Base-by-base conservation (phyloP, 2,797 vertebrate species). In the Galaxias olidus region DNA sequence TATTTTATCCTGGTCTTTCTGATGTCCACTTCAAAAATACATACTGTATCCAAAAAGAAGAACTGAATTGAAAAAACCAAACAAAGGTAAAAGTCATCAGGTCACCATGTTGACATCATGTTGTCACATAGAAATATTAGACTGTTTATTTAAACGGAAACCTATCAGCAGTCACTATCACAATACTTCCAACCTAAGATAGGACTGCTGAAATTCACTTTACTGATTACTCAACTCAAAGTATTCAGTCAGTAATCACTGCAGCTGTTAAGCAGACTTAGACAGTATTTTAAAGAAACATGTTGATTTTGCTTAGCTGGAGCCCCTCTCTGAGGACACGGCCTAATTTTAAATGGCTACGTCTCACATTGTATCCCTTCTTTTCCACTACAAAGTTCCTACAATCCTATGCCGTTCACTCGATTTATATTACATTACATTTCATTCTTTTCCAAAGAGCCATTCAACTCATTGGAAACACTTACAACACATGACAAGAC, bases 361-460 rank as follows among this genome's bases (percentile, higher is more conserved):
- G n/a, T n/a, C n/a, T n/a, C n/a, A n/a, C n/a, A n/a, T n/a, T n/a
- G n/a, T n/a, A n/a, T n/a, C n/a, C n/a, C n/a, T n/a, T n/a, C n/a
- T n/a, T n/a, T n/a, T n/a, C n/a, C n/a, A 30, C 30, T 30, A 2
- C 30, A 30, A 30, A 30, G 30, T 2, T 30, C 30, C 30, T 30
- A 30, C 30, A 30, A n/a, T n/a, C n/a, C 30, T 30, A 30, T 30
- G 30, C 11, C 30, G 30, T 55, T 55, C 20, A 12, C 13, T 13
- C 12, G 4, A n/a, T 55, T 55, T 19, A 40, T 20, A 66, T 75
- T 65, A 55, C 56, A 50, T 5, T 49, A 56, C 65, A 61, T 78
- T 59, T 73, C 53, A 59, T 63, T 72, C 64, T 77, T 75, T 80
- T 71, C 44, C 69, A 65, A 61, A 69, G 56, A 60, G 70, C 17